A percentile compares a stretch with the other conserved stretches of the same genome.
Evolutionary conservation across 2,888 invertebrate genomes (phyloP).

Genomic region (Encarsia formosa): DNA sequence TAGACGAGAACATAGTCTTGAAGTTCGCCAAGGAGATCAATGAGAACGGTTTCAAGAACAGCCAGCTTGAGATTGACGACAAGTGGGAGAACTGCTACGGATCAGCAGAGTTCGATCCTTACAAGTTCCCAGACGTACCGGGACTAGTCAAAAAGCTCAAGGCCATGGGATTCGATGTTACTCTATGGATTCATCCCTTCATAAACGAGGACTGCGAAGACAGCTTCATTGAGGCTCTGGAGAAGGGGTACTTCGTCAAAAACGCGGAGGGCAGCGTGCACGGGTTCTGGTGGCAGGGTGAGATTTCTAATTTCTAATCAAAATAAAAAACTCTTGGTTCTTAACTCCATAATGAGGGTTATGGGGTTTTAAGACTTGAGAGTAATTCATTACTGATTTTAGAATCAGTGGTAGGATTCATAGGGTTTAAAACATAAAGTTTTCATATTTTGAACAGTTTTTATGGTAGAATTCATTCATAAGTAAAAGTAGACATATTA

Average conservation of each 20-base stretch:
- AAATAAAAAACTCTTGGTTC: no score
- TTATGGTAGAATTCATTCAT: no score
- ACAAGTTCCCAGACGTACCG: slow-evolving; percentile 67
- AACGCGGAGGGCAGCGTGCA: slow-evolving; percentile 41
- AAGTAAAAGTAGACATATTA: no score
- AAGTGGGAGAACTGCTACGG: slow-evolving; percentile 86
- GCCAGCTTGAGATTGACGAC: slow-evolving; percentile 84
- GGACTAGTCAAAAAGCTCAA: slow-evolving; percentile 62
- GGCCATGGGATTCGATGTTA: slow-evolving; percentile 66
- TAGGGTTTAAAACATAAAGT: no score
- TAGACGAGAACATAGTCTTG: slow-evolving; percentile 62
- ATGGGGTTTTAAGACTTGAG: no score
- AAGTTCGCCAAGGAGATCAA: slow-evolving; percentile 67
- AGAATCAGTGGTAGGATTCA: no score
- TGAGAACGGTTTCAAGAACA: slow-evolving; percentile 62
- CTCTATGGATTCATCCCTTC: slow-evolving; percentile 85
- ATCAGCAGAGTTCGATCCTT: slow-evolving; percentile 66
- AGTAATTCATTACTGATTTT: no score
- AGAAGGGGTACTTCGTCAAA: slow-evolving; percentile 57
- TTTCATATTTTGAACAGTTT: no score
- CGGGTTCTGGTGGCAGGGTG: slow-evolving; percentile 55
- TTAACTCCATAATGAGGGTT: no score
- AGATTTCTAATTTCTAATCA: no score
- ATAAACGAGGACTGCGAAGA: slow-evolving; percentile 65
- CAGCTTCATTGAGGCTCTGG: slow-evolving; percentile 58